Conservation (phyloP, 2,797 vertebrate genomes). For the Sardinella longiceps region DNA sequence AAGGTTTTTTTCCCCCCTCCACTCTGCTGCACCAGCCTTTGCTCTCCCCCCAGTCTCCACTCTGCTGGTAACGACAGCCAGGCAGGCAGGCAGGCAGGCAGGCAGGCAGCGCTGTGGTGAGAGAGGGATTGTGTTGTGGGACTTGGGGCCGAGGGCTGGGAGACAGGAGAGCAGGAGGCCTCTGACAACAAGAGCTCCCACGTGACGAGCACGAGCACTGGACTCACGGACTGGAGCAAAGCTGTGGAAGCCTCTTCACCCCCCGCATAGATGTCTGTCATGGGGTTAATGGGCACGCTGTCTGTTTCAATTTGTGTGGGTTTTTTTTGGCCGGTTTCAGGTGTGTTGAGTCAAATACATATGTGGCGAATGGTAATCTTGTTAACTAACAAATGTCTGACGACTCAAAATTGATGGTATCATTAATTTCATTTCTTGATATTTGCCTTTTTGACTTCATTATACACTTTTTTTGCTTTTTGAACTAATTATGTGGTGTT, state of each 20-base stretch:
- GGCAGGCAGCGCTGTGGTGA: background rate
- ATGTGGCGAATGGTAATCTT: no score
- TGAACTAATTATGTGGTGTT: no score
- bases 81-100: background rate
- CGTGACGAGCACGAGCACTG: background rate
- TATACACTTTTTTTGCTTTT: no score
- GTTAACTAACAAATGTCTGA: background rate
- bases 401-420: no score
- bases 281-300: slow-evolving; percentile 9
- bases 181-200: background rate
- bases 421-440: no score
- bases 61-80: background rate
- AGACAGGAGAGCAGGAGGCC: background rate
- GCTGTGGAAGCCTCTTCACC: background rate
- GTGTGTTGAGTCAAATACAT: background rate
- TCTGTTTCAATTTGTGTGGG: background rate
- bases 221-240: background rate
- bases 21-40: background rate
- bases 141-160: background rate
- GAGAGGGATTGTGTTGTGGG: slow-evolving; percentile 1
- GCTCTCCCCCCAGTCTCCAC: background rate
- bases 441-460: no score
- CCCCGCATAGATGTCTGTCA: background rate
- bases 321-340: background rate
- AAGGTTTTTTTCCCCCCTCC: background rate